Evolutionary conservation across 1,140 invertebrate species (phyloP).

Genomic region (Zaprionus kolodkinae): DNA sequence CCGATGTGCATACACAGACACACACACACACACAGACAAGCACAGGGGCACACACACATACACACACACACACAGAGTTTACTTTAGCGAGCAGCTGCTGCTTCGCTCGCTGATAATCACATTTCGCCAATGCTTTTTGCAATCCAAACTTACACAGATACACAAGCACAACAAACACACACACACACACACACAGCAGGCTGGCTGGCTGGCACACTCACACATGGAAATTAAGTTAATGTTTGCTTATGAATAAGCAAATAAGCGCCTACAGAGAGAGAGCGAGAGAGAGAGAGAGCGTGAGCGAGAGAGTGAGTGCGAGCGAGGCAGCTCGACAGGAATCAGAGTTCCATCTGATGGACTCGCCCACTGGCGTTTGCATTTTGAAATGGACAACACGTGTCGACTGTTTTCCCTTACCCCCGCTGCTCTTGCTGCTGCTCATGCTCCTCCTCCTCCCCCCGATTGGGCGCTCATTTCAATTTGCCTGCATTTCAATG

Average conservation of each 20-base stretch:
- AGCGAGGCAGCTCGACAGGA: constrained; percentile 7
- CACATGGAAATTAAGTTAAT: constrained; percentile 83
- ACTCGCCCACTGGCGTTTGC: constrained; percentile 67
- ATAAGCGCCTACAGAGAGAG: constrained; percentile 69
- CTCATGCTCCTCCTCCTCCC: neutral
- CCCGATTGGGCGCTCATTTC: constrained; percentile 57
- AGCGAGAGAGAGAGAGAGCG: neutral
- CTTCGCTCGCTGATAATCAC: constrained; percentile 70
- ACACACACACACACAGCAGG: constrained; percentile 4
- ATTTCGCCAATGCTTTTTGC: constrained; percentile 75
- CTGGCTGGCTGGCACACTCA: constrained; percentile 1
- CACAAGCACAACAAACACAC: constrained; percentile 1
- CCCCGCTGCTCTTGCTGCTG: too few relatives aligned
- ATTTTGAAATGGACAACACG: constrained; percentile 82
- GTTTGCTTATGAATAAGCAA: constrained; percentile 84
- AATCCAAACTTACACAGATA: constrained; percentile 18
- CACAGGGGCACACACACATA: neutral
- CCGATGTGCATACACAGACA: constrained; percentile 5
- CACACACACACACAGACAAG: constrained; percentile 15
- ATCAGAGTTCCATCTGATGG: constrained; percentile 54
- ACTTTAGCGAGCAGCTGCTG: constrained; percentile 71
- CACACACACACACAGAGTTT: constrained; percentile 20
- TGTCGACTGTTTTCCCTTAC: too few relatives aligned
- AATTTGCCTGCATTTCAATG: constrained; percentile 81
- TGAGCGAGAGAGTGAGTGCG: constrained; percentile 2